A percentile compares a stretch with the other conserved stretches of the same genome.
phyloP scores from a whole-genome alignment of 2,113 vertebrate genomes.

The Callocephalon fimbriatum region DNA sequence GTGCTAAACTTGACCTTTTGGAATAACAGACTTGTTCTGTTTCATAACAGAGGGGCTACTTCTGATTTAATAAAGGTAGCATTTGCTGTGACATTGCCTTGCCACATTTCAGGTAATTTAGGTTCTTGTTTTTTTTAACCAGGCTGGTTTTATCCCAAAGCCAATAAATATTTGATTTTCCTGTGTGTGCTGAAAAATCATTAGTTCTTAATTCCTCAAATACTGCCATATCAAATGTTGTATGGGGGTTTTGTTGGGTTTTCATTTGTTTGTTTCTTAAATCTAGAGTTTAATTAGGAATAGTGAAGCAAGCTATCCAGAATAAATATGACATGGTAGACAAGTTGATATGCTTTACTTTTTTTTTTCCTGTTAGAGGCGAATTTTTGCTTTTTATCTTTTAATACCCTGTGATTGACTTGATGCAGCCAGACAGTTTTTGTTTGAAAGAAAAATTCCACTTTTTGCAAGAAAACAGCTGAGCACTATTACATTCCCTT shows the following conservation, averaged over 20 bases:
- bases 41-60: not conserved
- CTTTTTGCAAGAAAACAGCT: not conserved
- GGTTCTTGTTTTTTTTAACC: not conserved
- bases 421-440: not conserved
- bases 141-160: rapidly evolving
- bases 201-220: not conserved
- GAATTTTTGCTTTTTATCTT: not conserved
- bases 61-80: not conserved
- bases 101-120: not conserved
- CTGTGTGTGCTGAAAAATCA: not conserved
- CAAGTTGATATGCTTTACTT: not conserved
- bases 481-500: not conserved
- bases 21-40: not conserved
- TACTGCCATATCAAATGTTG: not conserved
- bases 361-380: not conserved
- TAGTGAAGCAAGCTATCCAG: not conserved
- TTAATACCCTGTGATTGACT: not conserved
- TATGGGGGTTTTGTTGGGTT: not conserved
- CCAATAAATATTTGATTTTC: not conserved
- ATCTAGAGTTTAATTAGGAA: not conserved
- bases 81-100: not conserved
- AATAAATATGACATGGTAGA: not conserved
- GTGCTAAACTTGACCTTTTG: not conserved
- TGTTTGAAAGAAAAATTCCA: not conserved
- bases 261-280: not conserved